These are phyloP conservation scores for Camelus dromedarius DNA, from an alignment of 2,113 vertebrate species.

Conservation along the genomic window DNA sequence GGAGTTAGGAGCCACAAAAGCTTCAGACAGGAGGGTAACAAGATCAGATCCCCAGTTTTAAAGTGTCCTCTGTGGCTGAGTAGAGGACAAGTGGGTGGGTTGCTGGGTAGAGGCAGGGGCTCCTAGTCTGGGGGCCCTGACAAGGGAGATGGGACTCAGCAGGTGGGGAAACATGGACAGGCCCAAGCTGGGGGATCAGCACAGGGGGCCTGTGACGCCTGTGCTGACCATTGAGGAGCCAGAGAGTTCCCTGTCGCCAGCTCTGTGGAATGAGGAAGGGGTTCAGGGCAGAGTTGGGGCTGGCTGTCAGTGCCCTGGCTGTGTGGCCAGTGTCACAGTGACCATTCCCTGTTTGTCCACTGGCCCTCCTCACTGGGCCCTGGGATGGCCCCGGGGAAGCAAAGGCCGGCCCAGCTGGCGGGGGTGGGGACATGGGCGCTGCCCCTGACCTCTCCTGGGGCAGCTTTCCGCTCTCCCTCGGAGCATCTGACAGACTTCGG, in stretches of 20 bases:
- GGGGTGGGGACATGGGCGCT: background rate
- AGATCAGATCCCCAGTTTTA: background rate
- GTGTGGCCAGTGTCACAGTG: background rate
- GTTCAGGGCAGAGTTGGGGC: background rate
- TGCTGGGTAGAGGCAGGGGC: background rate
- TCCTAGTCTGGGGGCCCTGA: background rate
- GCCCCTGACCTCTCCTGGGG: background rate
- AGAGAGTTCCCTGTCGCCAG: background rate
- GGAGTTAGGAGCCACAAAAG: background rate
- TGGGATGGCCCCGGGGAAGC: background rate
- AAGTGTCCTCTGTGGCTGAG: background rate
- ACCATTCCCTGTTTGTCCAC: background rate
- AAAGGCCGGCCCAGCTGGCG: background rate
- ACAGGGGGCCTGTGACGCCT: too few species aligned
- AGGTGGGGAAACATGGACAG: too few species aligned
- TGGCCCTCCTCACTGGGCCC: background rate
- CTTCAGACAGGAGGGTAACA: too few species aligned
- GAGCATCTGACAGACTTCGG: background rate
- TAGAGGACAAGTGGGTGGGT: background rate
- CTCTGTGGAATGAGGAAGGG: background rate
- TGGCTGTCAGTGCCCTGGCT: background rate
- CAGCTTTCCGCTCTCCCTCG: background rate
- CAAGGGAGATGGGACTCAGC: background rate
- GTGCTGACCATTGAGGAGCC: background rate
- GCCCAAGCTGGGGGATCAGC: background rate